Conservation (phyloP, 2,113 vertebrate genomes). For the Tachysurus fulvidraco region DNA sequence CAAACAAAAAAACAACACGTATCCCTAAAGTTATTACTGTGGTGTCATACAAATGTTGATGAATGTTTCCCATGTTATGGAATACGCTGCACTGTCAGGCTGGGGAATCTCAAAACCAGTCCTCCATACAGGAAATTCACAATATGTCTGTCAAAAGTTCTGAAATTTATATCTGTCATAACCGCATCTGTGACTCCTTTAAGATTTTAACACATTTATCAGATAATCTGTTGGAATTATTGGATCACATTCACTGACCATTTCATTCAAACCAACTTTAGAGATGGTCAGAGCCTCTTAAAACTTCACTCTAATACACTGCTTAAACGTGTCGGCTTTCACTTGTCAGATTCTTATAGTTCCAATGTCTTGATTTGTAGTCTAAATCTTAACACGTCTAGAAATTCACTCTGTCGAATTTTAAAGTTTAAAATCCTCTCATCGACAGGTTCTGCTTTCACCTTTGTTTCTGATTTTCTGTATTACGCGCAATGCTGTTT, state of each 20-base stretch:
- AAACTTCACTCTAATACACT: not conserved
- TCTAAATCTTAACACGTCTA: not conserved
- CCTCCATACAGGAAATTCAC: not conserved
- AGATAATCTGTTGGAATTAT: not conserved
- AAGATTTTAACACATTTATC: not conserved
- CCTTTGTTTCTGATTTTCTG: not conserved
- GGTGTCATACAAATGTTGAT: constrained; percentile 50
- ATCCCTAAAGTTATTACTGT: constrained; percentile 54
- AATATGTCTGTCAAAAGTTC: constrained; percentile 1
- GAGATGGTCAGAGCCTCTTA: not conserved
- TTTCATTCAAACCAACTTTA: not conserved
- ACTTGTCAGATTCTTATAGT: not conserved
- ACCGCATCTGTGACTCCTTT: not conserved
- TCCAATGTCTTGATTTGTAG: not conserved
- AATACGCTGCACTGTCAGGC: constrained; percentile 20
- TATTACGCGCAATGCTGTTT: not conserved
- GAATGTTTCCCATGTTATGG: constrained; percentile 24
- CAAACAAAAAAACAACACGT: constrained; percentile 56
- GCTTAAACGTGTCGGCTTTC: not conserved
- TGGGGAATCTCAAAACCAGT: constrained; percentile 9
- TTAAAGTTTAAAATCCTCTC: not conserved
- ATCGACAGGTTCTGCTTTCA: not conserved
- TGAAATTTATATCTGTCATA: not conserved
- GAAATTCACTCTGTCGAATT: not conserved
- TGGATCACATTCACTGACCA: not conserved